Percentiles rank a stretch among this genome's conserved stretches.
Evolutionary conservation across 2,797 vertebrate species (phyloP).

Genomic region (Enteromius fasciolatus): DNA sequence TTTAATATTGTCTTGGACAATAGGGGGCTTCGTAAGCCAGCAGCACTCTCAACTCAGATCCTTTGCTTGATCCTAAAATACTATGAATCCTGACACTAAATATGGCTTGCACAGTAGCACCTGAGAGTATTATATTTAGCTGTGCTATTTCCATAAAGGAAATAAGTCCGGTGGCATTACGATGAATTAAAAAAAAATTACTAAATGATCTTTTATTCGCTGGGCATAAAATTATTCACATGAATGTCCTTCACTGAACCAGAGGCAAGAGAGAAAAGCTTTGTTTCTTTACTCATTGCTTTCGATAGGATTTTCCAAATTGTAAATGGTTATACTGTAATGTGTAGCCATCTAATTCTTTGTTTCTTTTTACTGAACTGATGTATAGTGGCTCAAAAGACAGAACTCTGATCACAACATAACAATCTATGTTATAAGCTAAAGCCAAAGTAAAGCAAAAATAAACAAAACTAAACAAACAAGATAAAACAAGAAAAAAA

Average conservation of each 20-base stretch:
- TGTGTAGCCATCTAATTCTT: not conserved
- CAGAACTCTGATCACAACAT: not conserved
- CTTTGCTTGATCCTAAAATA: not conserved
- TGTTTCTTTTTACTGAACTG: not conserved
- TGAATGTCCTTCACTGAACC: constrained; percentile 7
- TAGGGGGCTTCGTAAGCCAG: not conserved
- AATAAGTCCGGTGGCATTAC: not conserved
- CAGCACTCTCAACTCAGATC: not conserved
- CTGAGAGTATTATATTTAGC: constrained; percentile 23
- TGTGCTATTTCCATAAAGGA: constrained; percentile 17
- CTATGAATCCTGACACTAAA: constrained; percentile 15
- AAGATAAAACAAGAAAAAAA: not conserved
- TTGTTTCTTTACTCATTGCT: not conserved
- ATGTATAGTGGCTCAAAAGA: not conserved
- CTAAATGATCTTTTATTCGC: not conserved
- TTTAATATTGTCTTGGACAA: not conserved
- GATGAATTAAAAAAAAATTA: not conserved
- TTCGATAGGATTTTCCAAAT: not conserved
- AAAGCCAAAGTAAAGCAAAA: not conserved
- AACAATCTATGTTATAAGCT: not conserved
- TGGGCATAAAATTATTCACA: not conserved
- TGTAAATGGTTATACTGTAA: not conserved
- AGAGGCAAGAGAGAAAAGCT: not conserved
- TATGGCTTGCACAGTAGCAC: constrained; percentile 7
- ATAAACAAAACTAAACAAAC: not conserved